A percentile compares a stretch with the other conserved stretches of the same genome.
Conservation (phyloP, 2,888 invertebrate species). For the Leptopilina myrica region DNA sequence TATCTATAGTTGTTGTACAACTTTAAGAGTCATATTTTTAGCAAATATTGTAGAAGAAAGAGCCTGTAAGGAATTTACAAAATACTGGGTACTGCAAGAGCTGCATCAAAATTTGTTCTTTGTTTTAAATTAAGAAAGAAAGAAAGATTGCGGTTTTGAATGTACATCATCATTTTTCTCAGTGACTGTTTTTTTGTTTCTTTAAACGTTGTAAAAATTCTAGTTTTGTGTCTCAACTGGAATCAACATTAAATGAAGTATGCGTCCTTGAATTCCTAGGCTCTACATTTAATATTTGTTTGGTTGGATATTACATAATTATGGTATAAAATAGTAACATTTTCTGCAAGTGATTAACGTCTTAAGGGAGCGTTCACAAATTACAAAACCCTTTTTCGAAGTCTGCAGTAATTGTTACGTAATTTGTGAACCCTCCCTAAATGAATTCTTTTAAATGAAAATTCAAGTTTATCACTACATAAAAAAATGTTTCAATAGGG, state of each 20-base stretch:
- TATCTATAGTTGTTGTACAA: too few species aligned
- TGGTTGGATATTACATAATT: constrained; percentile 37
- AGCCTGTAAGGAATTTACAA: too few species aligned
- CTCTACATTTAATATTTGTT: constrained; percentile 29
- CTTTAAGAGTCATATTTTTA: too few species aligned
- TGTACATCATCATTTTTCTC: background rate
- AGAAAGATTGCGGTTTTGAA: too few species aligned
- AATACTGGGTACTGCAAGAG: too few species aligned
- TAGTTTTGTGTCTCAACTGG: constrained; percentile 39
- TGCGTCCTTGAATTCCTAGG: constrained; percentile 36
- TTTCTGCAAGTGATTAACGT: background rate
- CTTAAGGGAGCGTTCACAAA: background rate
- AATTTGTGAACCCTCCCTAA: too few species aligned
- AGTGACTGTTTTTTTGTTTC: background rate
- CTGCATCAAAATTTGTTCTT: too few species aligned
- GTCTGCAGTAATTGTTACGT: too few species aligned
- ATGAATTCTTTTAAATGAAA: too few species aligned
- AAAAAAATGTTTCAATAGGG: constrained; percentile 18
- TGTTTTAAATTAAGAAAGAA: too few species aligned
- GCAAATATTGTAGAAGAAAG: too few species aligned
- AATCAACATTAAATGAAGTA: constrained; percentile 23
- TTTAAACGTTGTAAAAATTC: background rate
- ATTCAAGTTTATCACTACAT: background rate
- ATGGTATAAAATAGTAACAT: background rate
- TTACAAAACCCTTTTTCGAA: too few species aligned